Percentiles rank a stretch among this genome's conserved stretches.
Conservation (phyloP, 2,888 invertebrate species). For the Brachyptera risi region DNA sequence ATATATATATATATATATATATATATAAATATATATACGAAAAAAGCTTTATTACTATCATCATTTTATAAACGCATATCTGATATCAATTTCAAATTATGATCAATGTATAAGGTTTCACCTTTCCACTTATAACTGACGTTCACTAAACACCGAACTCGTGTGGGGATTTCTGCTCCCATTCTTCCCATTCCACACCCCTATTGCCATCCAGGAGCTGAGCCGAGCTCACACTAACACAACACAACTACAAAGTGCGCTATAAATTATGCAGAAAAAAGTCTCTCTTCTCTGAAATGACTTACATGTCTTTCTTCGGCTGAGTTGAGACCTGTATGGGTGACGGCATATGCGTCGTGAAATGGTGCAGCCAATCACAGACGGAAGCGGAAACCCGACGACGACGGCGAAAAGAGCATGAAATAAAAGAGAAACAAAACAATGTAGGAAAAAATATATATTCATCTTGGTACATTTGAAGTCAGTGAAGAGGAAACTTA, state of each 20-base stretch:
- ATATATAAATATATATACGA: too few relatives aligned
- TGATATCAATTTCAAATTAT: too few relatives aligned
- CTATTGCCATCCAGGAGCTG: background rate
- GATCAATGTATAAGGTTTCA: too few relatives aligned
- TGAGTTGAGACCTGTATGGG: constrained; percentile 54
- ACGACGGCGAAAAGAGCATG: background rate
- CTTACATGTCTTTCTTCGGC: constrained; percentile 64
- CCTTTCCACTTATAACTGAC: too few relatives aligned
- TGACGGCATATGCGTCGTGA: background rate
- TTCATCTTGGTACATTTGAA: constrained; percentile 1
- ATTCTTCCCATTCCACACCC: background rate
- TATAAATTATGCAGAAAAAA: constrained; percentile 9
- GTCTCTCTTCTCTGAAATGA: constrained; percentile 41
- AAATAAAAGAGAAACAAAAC: constrained; percentile 18
- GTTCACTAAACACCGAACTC: background rate
- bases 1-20: too few relatives aligned
- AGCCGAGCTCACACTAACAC: background rate
- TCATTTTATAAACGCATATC: too few relatives aligned
- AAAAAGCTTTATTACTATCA: too few relatives aligned
- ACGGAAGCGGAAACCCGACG: background rate
- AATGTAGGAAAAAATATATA: constrained; percentile 24
- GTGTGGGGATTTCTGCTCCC: background rate
- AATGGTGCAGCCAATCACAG: background rate
- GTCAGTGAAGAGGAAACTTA: constrained; percentile 4
- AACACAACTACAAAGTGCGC: background rate